These are phyloP conservation scores for Drosophila robusta DNA, from an alignment of 2,888 invertebrate species.

Conservation along the genomic window DNA sequence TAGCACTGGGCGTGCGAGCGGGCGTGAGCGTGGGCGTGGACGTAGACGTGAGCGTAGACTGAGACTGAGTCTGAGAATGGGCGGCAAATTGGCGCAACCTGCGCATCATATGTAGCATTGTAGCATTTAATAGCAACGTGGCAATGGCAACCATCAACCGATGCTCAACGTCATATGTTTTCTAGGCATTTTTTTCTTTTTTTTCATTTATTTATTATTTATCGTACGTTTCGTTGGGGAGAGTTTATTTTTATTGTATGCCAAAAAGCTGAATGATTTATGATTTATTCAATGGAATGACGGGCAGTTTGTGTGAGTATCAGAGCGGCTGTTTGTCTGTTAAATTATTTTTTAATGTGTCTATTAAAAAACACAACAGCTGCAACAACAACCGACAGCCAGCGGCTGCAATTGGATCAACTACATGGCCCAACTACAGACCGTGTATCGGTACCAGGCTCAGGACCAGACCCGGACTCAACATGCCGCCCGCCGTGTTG, in stretches of 20 bases:
- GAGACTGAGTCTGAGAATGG: slow-evolving; percentile 18
- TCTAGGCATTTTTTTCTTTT: slow-evolving; percentile 37
- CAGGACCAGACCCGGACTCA: slow-evolving; percentile 15
- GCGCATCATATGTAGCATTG: slow-evolving; percentile 56
- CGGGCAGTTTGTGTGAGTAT: slow-evolving; percentile 50
- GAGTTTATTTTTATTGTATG: slow-evolving; percentile 60
- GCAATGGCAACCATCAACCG: slow-evolving; percentile 55
- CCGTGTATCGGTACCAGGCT: slow-evolving; percentile 17
- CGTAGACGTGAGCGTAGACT: slow-evolving; percentile 3
- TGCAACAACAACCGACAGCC: slow-evolving; percentile 58
- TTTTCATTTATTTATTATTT: slow-evolving; percentile 27
- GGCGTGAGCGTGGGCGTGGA: neutral
- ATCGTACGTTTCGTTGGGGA: slow-evolving; percentile 16
- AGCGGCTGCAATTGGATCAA: slow-evolving; percentile 54
- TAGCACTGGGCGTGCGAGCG: slow-evolving; percentile 11
- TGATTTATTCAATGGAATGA: slow-evolving; percentile 78
- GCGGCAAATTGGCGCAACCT: slow-evolving; percentile 74
- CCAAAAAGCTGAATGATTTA: slow-evolving; percentile 76
- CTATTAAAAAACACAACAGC: slow-evolving; percentile 80
- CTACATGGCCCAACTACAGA: slow-evolving; percentile 19
- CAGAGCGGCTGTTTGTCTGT: slow-evolving; percentile 67
- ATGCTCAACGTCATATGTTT: slow-evolving; percentile 61
- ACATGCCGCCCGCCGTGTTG: slow-evolving; percentile 58
- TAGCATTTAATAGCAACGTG: slow-evolving; percentile 71
- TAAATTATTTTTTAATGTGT: slow-evolving; percentile 79